phyloP scores from a whole-genome alignment of 2,797 vertebrate genomes.

The Enteromius viviparus region DNA sequence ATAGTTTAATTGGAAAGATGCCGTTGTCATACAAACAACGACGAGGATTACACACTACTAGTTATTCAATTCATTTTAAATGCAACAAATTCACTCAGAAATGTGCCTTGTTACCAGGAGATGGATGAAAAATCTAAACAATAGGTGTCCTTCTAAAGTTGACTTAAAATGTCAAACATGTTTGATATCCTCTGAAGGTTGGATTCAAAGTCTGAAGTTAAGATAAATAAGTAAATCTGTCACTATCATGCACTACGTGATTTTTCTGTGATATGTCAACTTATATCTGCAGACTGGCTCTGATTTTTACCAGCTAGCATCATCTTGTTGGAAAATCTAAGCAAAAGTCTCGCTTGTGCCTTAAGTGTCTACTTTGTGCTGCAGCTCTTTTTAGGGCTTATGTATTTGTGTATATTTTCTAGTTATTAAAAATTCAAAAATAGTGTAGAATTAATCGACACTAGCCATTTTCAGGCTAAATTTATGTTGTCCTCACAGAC shows the following conservation, averaged over 20 bases:
- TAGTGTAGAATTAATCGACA: not conserved
- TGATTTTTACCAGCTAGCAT: not conserved
- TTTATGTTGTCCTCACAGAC: not conserved
- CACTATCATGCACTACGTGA: not conserved
- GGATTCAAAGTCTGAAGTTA: too few species aligned
- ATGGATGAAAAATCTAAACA: not conserved
- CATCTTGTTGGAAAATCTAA: not conserved
- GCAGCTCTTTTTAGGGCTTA: not conserved
- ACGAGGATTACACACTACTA: not conserved
- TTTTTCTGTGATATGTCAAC: not conserved
- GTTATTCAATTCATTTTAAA: not conserved
- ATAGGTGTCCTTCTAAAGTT: not conserved
- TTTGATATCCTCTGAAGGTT: not conserved
- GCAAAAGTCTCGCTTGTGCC: not conserved
- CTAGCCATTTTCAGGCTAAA: not conserved
- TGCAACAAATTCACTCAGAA: not conserved
- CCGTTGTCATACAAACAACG: not conserved
- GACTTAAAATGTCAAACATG: not conserved
- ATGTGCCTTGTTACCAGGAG: not conserved
- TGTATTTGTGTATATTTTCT: slow-evolving; percentile 9
- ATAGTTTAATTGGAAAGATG: not conserved
- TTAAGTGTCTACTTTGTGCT: not conserved
- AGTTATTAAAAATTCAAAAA: not conserved
- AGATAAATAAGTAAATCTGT: too few species aligned
- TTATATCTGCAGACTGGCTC: not conserved